These are phyloP conservation scores for Diadophis punctatus DNA, from an alignment of 2,113 vertebrate species.

Conservation along the genomic window DNA sequence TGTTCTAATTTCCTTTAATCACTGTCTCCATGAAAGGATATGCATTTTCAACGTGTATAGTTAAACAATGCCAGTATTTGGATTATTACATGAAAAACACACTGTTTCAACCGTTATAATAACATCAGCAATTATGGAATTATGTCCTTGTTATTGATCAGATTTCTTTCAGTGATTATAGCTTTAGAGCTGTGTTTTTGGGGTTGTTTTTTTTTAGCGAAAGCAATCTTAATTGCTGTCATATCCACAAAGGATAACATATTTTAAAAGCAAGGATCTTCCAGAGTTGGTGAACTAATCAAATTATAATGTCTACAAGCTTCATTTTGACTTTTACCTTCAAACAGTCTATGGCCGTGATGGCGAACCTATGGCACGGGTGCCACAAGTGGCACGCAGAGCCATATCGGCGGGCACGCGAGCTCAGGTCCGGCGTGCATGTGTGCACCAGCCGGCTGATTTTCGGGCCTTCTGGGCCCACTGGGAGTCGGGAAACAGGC, in stretches of 20 bases:
- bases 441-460: no score
- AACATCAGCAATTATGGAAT: not conserved
- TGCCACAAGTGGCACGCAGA: no score
- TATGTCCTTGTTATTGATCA: conserved; percentile 1
- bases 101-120: not conserved
- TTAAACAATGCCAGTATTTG: conserved; percentile 34
- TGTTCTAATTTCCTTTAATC: conserved; percentile 67
- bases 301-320: not conserved
- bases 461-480: no score
- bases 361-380: no score
- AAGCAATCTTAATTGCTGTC: conserved; percentile 38
- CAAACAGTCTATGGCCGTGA: not conserved
- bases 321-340: not conserved
- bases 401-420: no score
- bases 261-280: conserved; percentile 21
- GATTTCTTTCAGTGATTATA: conserved; percentile 7
- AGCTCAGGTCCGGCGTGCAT: no score
- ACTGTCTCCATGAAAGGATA: conserved; percentile 67
- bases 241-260: not conserved
- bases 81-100: conserved; percentile 45
- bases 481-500: no score
- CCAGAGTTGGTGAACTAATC: conserved; percentile 6
- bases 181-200: conserved; percentile 7
- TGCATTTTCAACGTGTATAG: conserved; percentile 54
- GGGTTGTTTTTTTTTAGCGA: not conserved